Percentiles rank a stretch among this genome's conserved stretches.
phyloP scores from a whole-genome alignment of 2,888 invertebrate species.

The Dolichopus griseipennis region DNA sequence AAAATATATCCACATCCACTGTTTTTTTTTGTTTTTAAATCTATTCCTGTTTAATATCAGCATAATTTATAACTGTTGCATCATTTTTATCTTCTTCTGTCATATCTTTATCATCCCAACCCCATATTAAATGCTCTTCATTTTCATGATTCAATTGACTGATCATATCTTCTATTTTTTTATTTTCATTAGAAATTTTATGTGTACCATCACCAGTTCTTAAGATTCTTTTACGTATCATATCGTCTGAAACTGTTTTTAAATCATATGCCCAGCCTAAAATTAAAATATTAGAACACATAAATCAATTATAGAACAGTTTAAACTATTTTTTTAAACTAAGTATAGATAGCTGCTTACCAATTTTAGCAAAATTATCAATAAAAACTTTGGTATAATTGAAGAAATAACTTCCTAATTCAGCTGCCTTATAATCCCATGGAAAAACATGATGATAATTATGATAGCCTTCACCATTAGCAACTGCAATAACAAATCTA shows the following conservation, averaged over 20 bases:
- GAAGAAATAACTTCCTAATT: conserved; percentile 56
- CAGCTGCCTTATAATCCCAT: conserved; percentile 70
- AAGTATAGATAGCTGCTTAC: conserved; percentile 39
- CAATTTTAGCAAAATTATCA: conserved; percentile 60
- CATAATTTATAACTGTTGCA: conserved; percentile 34
- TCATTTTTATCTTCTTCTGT: conserved; percentile 55
- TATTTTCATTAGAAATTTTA: conserved; percentile 27
- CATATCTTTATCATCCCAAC: conserved; percentile 76
- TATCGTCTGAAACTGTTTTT: conserved; percentile 64
- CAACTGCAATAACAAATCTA: conserved; percentile 53
- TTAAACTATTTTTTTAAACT: no score
- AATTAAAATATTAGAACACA: conserved; percentile 5
- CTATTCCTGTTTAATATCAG: not conserved
- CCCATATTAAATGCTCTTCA: conserved; percentile 57
- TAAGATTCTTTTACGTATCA: conserved; percentile 58
- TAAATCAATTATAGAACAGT: not conserved
- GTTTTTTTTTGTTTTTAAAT: no score
- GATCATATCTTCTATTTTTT: conserved; percentile 29
- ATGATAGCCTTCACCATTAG: conserved; percentile 76
- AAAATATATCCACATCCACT: not conserved
- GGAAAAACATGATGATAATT: conserved; percentile 86
- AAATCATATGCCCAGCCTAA: conserved; percentile 79
- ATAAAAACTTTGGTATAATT: conserved; percentile 57
- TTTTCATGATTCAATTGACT: conserved; percentile 37
- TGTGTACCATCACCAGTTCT: conserved; percentile 68